Conservation (phyloP, 1,140 invertebrate species). For the Aphaenogaster floridana region DNA sequence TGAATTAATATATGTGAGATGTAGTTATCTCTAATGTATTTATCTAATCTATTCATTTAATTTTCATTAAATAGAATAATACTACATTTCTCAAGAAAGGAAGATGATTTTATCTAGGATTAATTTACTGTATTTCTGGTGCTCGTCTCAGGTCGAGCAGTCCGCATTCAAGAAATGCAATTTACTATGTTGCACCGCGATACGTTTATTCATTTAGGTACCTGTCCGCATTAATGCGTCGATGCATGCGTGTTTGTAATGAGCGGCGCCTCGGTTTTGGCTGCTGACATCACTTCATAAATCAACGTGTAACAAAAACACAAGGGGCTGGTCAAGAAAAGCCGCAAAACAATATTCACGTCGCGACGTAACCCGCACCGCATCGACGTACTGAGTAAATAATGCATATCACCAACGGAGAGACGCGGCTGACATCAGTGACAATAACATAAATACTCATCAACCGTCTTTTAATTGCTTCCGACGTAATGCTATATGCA, state of each 20-base stretch:
- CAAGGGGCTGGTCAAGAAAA: slow-evolving; percentile 55
- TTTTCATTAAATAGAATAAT: background rate
- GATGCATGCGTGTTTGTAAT: slow-evolving; percentile 42
- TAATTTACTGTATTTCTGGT: background rate
- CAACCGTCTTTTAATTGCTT: slow-evolving; percentile 52
- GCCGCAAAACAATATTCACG: slow-evolving; percentile 63
- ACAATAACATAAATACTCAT: slow-evolving; percentile 32
- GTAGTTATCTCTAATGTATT: background rate
- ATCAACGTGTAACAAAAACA: slow-evolving; percentile 68
- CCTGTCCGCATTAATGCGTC: slow-evolving; percentile 39
- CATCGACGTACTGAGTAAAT: slow-evolving; percentile 38
- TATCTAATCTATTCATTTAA: background rate
- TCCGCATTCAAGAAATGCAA: slow-evolving; percentile 51
- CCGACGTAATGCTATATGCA: slow-evolving; percentile 18
- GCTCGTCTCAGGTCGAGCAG: slow-evolving; percentile 1
- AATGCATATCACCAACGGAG: slow-evolving; percentile 21
- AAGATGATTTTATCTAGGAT: background rate
- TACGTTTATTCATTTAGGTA: slow-evolving; percentile 48
- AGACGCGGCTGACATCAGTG: background rate
- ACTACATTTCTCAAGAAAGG: background rate
- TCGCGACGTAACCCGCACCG: slow-evolving; percentile 28
- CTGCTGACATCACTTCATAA: slow-evolving; percentile 70
- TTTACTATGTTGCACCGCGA: slow-evolving; percentile 24
- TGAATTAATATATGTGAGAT: background rate
- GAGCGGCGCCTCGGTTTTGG: slow-evolving; percentile 30